Conservation (phyloP, 1,140 invertebrate genomes). For the Aradophagus sp. region DNA sequence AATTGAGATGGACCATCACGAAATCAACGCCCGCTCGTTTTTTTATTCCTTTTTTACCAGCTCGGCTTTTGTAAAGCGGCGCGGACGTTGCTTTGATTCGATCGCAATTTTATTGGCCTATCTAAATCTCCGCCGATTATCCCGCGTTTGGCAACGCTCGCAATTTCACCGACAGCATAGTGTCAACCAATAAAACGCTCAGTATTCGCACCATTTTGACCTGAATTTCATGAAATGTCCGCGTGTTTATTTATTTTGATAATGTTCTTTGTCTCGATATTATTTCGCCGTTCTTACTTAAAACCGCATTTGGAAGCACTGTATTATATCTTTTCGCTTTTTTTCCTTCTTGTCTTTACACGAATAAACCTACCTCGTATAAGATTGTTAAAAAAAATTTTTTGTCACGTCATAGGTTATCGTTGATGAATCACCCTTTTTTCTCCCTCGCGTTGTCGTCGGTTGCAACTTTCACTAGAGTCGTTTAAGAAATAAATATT, state of each 20-base stretch:
- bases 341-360: slow-evolving; percentile 24
- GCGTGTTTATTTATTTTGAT: slow-evolving; percentile 18
- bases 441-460: background rate
- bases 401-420: slow-evolving; percentile 29
- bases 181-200: slow-evolving; percentile 63
- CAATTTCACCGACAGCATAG: slow-evolving; percentile 27
- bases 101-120: slow-evolving; percentile 35
- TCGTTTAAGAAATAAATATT: slow-evolving; percentile 6
- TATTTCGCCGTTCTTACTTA: slow-evolving; percentile 48
- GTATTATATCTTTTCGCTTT: slow-evolving; percentile 42
- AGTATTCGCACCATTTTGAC: slow-evolving; percentile 38
- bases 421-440: slow-evolving; percentile 48
- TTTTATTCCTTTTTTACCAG: too few relatives aligned
- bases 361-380: slow-evolving; percentile 48
- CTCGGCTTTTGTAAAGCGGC: background rate
- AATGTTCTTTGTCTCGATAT: slow-evolving; percentile 22
- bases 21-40: background rate
- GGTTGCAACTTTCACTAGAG: slow-evolving; percentile 8
- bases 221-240: slow-evolving; percentile 23
- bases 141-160: slow-evolving; percentile 10
- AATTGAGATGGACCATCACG: slow-evolving; percentile 13
- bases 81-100: background rate
- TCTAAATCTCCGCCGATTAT: slow-evolving; percentile 21
- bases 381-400: slow-evolving; percentile 54
- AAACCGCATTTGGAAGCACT: slow-evolving; percentile 67